A percentile compares a stretch with the other conserved stretches of the same genome.
These are phyloP conservation scores for Linnaemya tessellans DNA, from an alignment of 2,888 invertebrate species.

Conservation along the genomic window DNA sequence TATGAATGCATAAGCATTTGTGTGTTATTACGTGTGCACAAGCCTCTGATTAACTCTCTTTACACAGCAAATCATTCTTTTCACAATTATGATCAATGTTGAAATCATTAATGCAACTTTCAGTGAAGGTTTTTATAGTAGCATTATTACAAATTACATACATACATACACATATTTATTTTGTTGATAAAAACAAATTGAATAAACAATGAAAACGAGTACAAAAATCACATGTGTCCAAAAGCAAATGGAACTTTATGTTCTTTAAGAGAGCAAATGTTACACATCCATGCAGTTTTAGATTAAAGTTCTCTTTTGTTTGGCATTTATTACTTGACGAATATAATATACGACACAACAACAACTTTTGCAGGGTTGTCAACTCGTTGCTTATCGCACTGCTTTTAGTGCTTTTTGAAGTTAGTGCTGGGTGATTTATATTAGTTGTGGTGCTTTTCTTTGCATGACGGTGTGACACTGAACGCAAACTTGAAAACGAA, in stretches of 20 bases:
- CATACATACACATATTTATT: not conserved
- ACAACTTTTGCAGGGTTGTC: too few species aligned
- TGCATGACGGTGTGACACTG: too few species aligned
- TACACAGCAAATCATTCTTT: constrained; percentile 7
- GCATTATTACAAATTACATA: constrained; percentile 2
- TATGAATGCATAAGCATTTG: not conserved
- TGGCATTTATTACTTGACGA: not conserved
- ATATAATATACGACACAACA: too few species aligned
- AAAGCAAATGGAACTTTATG: not conserved
- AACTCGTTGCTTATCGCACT: too few species aligned
- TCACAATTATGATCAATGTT: constrained; percentile 13
- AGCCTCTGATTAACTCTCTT: constrained; percentile 28
- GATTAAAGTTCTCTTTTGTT: constrained; percentile 9
- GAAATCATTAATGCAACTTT: constrained; percentile 34
- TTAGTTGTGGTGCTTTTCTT: too few species aligned
- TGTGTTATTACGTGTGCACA: not conserved
- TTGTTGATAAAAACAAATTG: constrained; percentile 24
- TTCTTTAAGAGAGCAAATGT: constrained; percentile 7
- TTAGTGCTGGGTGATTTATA: too few species aligned
- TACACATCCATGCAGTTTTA: not conserved
- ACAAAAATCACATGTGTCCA: constrained; percentile 46
- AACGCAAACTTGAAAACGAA: too few species aligned
- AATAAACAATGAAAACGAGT: constrained; percentile 38
- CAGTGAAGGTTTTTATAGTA: constrained; percentile 8
- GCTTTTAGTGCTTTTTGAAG: too few species aligned